Evolutionary conservation across 2,888 invertebrate species (phyloP), one percentile per base, ranked within the genome.

Genomic region (Pedicia rivosa): DNA sequence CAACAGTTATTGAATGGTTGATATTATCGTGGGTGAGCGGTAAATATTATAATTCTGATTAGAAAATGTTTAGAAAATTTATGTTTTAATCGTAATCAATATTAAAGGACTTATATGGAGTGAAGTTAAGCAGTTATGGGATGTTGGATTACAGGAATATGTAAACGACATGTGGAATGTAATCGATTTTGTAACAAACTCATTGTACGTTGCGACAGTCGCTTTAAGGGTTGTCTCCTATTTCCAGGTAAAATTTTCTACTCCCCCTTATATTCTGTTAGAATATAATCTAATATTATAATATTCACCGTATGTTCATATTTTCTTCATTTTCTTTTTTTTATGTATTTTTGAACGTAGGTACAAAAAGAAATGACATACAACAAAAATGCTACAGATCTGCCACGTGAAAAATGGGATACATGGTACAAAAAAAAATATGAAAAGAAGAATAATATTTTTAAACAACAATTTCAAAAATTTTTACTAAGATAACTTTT

Each of bases 161-260:
- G 79, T 88, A 40, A 81, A 91, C 54, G 95, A 98, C 62, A 94
- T 97, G 92, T 97, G 97, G 97, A 97, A 98, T 63, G 92, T 97
- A 42, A 86, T 97, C 49, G 97, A 97, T 65, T 97, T 97, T 62
- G 88, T 95, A 46, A 97, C 97, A 42, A 97, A 97, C 65, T 91
- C 95, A 6, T 66, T 97, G 26, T 98, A 98, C 62, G 90, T 97
- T 43, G 92, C 95, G 38, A 97, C 97, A 1, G 86, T 95, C 37
- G 91, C 94, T 3, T 68, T 98, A 37, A 70, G 97, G 46, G 74
- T 94, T 40, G 91, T 97, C 19, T 91, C 95, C 10, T 92, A 91
- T 62, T 80, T 88, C 56, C 86, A 91, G 75, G 95, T 91, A 57
- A 59, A n/a, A n/a, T n/a, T n/a, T n/a, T n/a, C n/a, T n/a, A n/a